A percentile compares a stretch with the other conserved stretches of the same genome.
Conservation (phyloP, 2,113 vertebrate genomes). For the Corythornis vintsioides region DNA sequence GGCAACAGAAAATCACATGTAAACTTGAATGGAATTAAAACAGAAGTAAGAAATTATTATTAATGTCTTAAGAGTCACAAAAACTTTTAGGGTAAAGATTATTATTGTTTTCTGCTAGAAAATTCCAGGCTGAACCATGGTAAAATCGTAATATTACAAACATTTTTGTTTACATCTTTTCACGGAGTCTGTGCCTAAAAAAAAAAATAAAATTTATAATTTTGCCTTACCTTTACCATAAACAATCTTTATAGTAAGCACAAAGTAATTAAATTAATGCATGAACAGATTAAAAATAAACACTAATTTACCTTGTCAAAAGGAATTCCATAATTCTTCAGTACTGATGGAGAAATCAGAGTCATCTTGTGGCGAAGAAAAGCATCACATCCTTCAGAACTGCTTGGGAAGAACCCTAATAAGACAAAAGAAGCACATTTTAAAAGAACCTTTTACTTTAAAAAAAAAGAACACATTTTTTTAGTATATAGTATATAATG, state of each 20-base stretch:
- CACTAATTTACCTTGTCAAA: slow-evolving; percentile 89
- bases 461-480: too few relatives aligned
- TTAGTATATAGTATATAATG: too few relatives aligned
- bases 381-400: slow-evolving; percentile 91
- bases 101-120: not conserved
- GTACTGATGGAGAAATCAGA: slow-evolving; percentile 92
- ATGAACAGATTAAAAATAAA: not conserved
- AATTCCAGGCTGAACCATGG: not conserved
- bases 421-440: slow-evolving; percentile 29
- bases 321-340: slow-evolving; percentile 97
- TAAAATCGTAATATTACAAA: not conserved
- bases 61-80: not conserved
- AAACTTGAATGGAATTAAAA: not conserved
- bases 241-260: not conserved
- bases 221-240: not conserved
- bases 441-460: too few relatives aligned
- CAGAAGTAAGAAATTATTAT: not conserved
- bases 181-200: not conserved
- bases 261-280: not conserved
- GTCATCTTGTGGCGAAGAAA: slow-evolving; percentile 99
- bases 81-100: not conserved
- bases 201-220: not conserved
- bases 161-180: not conserved
- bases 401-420: slow-evolving; percentile 94
- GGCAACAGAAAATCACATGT: not conserved